A percentile compares a stretch with the other conserved stretches of the same genome.
Conservation (phyloP, 2,113 vertebrate species). For the Symphodus melops region DNA sequence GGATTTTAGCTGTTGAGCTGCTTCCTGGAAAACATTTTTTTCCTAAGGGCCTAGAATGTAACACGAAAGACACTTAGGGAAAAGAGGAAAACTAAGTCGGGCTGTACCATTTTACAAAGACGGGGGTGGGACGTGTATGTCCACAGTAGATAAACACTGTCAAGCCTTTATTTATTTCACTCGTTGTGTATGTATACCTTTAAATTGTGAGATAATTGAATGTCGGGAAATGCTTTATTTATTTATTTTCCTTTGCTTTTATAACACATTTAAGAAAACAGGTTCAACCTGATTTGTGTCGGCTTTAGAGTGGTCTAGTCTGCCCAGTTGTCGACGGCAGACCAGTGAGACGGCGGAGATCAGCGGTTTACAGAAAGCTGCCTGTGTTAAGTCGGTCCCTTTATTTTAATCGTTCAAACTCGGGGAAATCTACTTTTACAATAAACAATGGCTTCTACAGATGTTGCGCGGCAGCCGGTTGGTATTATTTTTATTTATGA, state of each 20-base stretch:
- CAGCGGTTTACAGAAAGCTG: slow-evolving; percentile 13
- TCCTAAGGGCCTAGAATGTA: neutral
- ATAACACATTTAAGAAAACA: neutral
- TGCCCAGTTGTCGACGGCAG: slow-evolving; percentile 65
- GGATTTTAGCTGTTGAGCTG: too few species aligned
- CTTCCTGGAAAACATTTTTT: neutral
- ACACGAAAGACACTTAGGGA: slow-evolving; percentile 1
- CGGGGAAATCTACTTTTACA: neutral
- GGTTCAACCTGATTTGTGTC: neutral
- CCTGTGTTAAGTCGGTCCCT: slow-evolving; percentile 7
- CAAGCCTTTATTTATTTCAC: rapidly evolving
- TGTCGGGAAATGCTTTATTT: rapidly evolving
- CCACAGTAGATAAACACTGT: neutral
- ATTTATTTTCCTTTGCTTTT: neutral
- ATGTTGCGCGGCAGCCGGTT: slow-evolving; percentile 81
- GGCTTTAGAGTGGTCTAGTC: slow-evolving; percentile 44
- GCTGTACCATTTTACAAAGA: slow-evolving; percentile 56
- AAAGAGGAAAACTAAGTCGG: slow-evolving; percentile 28
- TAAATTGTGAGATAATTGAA: rapidly evolving
- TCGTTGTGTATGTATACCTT: rapidly evolving
- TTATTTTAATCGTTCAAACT: slow-evolving; percentile 7
- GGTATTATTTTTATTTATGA: slow-evolving; percentile 36
- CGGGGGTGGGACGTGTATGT: neutral
- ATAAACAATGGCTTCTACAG: slow-evolving; percentile 78
- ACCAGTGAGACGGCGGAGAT: slow-evolving; percentile 27